Evolutionary conservation across 2,113 vertebrate genomes (phyloP).

Genomic region (Actenoides hombroni): DNA sequence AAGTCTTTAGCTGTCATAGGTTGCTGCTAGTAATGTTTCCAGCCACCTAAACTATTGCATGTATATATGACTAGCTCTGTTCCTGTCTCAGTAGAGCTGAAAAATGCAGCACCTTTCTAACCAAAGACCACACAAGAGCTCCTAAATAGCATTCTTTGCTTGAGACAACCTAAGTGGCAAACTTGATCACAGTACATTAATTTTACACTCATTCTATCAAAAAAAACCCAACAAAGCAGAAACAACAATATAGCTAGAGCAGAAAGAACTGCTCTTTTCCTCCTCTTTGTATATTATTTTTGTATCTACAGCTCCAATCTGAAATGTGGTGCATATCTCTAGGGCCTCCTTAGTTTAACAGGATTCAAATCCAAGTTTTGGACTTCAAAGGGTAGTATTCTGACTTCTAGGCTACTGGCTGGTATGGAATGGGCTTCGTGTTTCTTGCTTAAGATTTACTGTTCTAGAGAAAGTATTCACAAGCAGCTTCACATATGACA

Average conservation of each 20-base stretch:
- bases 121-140: background rate
- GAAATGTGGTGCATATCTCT: background rate
- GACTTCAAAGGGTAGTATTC: background rate
- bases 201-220: background rate
- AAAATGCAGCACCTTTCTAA: background rate
- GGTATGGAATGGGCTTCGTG: accelerated
- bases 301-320: background rate
- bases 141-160: background rate
- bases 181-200: background rate
- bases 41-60: background rate
- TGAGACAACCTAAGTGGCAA: background rate
- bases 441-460: background rate
- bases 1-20: background rate
- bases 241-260: background rate
- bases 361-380: background rate
- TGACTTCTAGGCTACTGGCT: background rate
- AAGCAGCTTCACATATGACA: background rate
- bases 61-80: background rate
- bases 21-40: background rate
- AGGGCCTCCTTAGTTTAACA: background rate
- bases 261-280: background rate
- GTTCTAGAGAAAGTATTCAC: background rate
- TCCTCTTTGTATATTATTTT: background rate
- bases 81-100: background rate
- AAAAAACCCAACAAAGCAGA: background rate